Evolutionary conservation across 2,797 vertebrate species (phyloP), one percentile per base, ranked within the genome.

Genomic region (Sibirionetta formosa): DNA sequence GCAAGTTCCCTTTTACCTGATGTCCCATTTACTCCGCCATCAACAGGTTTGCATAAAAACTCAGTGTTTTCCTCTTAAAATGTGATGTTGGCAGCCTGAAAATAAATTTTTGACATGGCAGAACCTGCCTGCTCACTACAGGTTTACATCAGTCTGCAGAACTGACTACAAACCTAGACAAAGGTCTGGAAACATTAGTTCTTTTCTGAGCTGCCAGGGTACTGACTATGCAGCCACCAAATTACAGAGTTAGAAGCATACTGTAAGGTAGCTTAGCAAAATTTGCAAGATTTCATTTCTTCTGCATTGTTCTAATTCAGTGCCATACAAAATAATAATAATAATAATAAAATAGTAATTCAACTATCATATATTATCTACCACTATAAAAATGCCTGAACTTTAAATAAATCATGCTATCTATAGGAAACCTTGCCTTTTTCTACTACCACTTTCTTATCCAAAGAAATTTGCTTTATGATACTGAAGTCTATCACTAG

Each of bases 121-220:
- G 80, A 86, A 68, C 77, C 73, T 93, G 85, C 35, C 82, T 44
- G 84, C 51, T 78, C 40, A 35, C 54, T 76, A 24, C 46, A 60
- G 72, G 53, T 68, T 58, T 68, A 68, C 13, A 63, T 38, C 35
- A 82, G 27, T 22, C 65, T 42, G 51, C 78, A 88, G 42, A 36
- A 70, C 73, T 89, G 82, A 80, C 88, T 92, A 76, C 44, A 96
- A 97, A 96, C 82, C 51, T 78, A 89, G 68, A 36, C 57, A 51
- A 79, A 91, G 65, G 91, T 89, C 80, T 68, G 83, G 71, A 58
- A 96, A 68, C 88, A 88, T 48, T 50, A 79, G 58, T 35, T 50
- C 69, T 65, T 88, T 65, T 82, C 73, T 70, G 4, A 83, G 72
- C 64, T 88, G 36, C 69, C 27, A 83, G 14, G 85, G 53, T 36